phyloP scores from a whole-genome alignment of 2,888 invertebrate genomes.

The Germaria angustata region DNA sequence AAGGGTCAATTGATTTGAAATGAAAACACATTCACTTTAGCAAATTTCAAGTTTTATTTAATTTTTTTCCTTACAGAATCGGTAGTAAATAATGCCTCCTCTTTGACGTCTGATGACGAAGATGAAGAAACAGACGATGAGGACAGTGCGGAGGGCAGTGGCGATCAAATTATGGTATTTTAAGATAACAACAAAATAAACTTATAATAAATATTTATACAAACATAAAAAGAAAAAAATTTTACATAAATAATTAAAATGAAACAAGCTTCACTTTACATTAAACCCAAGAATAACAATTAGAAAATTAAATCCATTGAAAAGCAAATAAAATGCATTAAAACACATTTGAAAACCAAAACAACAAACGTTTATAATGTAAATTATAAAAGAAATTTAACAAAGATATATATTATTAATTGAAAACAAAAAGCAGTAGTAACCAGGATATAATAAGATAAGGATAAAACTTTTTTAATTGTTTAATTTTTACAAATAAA shows the following conservation, averaged over 20 bases:
- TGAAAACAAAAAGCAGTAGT: slow-evolving; percentile 16
- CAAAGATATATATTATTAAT: neutral
- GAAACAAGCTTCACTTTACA: slow-evolving; percentile 61
- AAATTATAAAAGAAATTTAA: slow-evolving; percentile 15
- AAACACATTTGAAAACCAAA: slow-evolving; percentile 27
- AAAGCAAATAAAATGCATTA: slow-evolving; percentile 13
- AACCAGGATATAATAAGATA: slow-evolving; percentile 5
- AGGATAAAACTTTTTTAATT: slow-evolving; percentile 8
- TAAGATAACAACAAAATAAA: slow-evolving; percentile 13
- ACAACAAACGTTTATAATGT: slow-evolving; percentile 44
- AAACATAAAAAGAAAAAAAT: slow-evolving; percentile 14
- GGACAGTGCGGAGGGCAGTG: slow-evolving; percentile 87
- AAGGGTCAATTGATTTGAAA: no score
- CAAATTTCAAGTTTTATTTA: no score
- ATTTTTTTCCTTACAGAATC: slow-evolving; percentile 76
- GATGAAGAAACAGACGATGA: slow-evolving; percentile 86
- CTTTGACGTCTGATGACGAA: slow-evolving; percentile 85
- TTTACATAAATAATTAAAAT: slow-evolving; percentile 46
- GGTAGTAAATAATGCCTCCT: slow-evolving; percentile 83
- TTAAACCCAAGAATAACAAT: slow-evolving; percentile 22
- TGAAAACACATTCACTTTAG: no score
- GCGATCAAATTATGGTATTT: slow-evolving; percentile 88
- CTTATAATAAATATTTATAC: slow-evolving; percentile 50
- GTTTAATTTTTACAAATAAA: neutral
- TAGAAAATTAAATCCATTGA: slow-evolving; percentile 43